Evolutionary conservation across 2,888 invertebrate genomes (phyloP), one percentile per base, ranked within the genome.

Genomic region (Malacosoma neustria): DNA sequence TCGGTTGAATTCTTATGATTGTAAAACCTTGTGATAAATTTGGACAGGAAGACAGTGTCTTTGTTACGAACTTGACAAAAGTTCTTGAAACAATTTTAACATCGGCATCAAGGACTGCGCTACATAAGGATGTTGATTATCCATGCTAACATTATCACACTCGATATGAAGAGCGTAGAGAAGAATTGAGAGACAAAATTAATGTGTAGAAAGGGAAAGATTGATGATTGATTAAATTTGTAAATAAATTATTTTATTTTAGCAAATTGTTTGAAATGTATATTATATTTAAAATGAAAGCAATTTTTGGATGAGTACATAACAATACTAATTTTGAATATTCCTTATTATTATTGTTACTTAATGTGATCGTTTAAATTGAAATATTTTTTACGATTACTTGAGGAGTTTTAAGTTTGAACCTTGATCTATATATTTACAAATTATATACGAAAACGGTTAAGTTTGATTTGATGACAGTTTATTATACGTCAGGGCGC

Each of bases 261-360:
- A 62, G 54, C 49, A 47, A 66, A 59, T 58, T 62, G 59, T 61
- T 62, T 62, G 49, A 60, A 57, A 50, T 48, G 58, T 62, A 63
- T 61, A 55, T 58, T 56, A 41, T 46, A 63, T 62, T 59, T 51
- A 61, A 61, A 62, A 61, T 57, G 45, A 72, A 79, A 81, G 76
- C 75, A 80, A 77, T 80, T 67, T 74, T 77, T 61, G 65, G 62
- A 71, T 71, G 56, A 79, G 77, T 79, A 80, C 61, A 80, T 79
- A 73, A 70, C 46, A 57, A 67, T 71, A 63, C 60, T 59, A 59
- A 57, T 60, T 69, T 65, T 58, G 56, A 58, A 57, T 59, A 65
- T 58, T 57, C 46, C 48, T 62, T 62, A 59, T 59, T 56, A 61
- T 65, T 65, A 76, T 71, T 76, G 74, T 84, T 81, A 80, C 73